Evolutionary conservation across 2,113 vertebrate species (phyloP).

Genomic region (Hippocampus mohnikei): DNA sequence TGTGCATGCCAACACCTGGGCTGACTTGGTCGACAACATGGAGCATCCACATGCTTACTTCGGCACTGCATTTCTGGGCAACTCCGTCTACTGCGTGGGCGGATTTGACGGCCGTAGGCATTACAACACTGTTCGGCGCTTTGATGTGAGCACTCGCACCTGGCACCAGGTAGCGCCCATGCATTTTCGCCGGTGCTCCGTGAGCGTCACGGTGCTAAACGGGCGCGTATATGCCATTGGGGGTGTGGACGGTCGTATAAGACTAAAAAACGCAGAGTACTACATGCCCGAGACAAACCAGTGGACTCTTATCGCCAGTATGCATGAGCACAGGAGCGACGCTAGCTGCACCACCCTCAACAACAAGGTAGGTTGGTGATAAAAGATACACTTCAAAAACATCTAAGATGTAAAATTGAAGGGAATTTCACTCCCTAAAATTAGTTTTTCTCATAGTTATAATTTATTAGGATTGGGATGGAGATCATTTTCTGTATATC

Average conservation of each 20-base stretch:
- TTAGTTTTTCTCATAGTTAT: not conserved
- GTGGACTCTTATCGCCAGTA: conserved; percentile 33
- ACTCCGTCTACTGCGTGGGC: conserved; percentile 35
- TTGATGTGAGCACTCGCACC: conserved; percentile 12
- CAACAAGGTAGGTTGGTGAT: conserved; percentile 67
- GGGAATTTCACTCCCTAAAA: not conserved
- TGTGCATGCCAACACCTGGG: conserved; percentile 20
- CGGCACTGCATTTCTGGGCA: conserved; percentile 17
- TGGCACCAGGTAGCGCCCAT: conserved; percentile 38
- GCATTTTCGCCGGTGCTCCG: conserved; percentile 19
- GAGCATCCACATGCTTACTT: conserved; percentile 14
- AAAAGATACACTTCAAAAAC: not conserved
- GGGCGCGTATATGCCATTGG: conserved; percentile 37
- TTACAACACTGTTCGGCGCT: conserved; percentile 17
- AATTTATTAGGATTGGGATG: not conserved
- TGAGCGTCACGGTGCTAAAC: conserved; percentile 28
- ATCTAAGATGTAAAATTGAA: not conserved
- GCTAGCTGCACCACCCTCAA: conserved; percentile 65
- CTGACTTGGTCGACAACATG: not conserved
- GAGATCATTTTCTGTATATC: not conserved
- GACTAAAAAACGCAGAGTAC: conserved; percentile 25
- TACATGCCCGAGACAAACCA: conserved; percentile 34
- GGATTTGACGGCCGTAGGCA: conserved; percentile 7
- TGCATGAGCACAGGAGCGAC: conserved; percentile 28
- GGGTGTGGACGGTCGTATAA: conserved; percentile 9